Evolutionary conservation across 2,113 vertebrate genomes (phyloP), one percentile per base, ranked within the genome.

Genomic region (Lota lota): DNA sequence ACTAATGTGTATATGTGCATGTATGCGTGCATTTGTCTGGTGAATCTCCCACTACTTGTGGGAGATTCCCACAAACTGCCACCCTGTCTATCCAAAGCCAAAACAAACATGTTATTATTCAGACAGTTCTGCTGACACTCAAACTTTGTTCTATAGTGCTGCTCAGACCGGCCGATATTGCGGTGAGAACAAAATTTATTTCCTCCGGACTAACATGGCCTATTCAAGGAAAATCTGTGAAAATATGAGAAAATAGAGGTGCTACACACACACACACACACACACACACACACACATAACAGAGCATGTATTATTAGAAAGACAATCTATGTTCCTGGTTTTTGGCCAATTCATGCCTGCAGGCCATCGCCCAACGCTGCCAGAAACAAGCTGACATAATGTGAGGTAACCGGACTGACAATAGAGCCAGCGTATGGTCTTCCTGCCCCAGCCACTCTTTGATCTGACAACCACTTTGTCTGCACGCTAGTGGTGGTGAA

Each of bases 191-290:
- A 66, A 58, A 66, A 50, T n/a, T 65, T 22, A 73, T 73, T 76
- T 22, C 71, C 69, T 82, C 70, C 79, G 61, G 75, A 79, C 76
- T 51, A 69, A 11, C 47, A 66, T 50, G 57, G 61, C 19, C 54
- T 47, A 63, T 22, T 28, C 47, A 60, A 61, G 59, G 22, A 18
- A 69, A 51, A 40, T 61, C n/a, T 67, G 22, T 62, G 17, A 36
- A 59, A 63, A 40, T 47, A 22, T 24, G 19, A 58, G 62, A 15
- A 59, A 40, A 47, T 47, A 14, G 40, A 47, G 40, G 21, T 18
- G 14, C 40, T 19, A 19, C 22, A 33, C 22, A n/a, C 22, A 33
- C 22, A 58, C 51, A 58, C 65, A 58, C 65, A 59, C 28, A 16
- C 66, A 67, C 54, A 69, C 62, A 64, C 66, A 40, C 17, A 22